These are phyloP conservation scores for Cygnus atratus DNA, from an alignment of 2,113 vertebrate genomes.

Conservation along the genomic window DNA sequence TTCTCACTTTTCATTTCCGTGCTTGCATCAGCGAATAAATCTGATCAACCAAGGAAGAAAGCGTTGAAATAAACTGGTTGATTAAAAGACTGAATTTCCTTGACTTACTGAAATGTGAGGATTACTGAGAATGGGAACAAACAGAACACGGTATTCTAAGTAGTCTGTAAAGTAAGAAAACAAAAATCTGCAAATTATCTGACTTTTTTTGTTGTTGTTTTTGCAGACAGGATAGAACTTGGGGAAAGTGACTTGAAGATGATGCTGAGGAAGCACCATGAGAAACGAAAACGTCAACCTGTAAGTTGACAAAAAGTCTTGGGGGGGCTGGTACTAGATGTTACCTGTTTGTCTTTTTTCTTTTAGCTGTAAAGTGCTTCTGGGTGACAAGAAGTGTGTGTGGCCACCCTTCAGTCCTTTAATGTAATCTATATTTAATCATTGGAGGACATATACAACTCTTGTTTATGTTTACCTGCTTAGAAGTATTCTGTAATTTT, in stretches of 20 bases:
- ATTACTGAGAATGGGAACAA: background rate
- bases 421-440: background rate
- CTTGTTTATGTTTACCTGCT: background rate
- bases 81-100: background rate
- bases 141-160: background rate
- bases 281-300: conserved; percentile 93
- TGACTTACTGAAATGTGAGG: background rate
- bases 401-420: background rate
- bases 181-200: background rate
- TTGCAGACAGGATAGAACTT: conserved; percentile 89
- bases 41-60: background rate
- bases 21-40: background rate
- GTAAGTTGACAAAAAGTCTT: conserved; percentile 74
- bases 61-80: background rate
- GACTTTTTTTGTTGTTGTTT: conserved; percentile 11
- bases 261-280: conserved; percentile 90
- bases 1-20: background rate
- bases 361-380: background rate
- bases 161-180: background rate
- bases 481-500: background rate
- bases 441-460: background rate
- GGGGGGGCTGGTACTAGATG: background rate
- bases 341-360: background rate
- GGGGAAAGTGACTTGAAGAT: conserved; percentile 88
- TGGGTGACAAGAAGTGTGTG: background rate